Base-by-base conservation (phyloP, 2,113 vertebrate species). In the Eclectus roratus region DNA sequence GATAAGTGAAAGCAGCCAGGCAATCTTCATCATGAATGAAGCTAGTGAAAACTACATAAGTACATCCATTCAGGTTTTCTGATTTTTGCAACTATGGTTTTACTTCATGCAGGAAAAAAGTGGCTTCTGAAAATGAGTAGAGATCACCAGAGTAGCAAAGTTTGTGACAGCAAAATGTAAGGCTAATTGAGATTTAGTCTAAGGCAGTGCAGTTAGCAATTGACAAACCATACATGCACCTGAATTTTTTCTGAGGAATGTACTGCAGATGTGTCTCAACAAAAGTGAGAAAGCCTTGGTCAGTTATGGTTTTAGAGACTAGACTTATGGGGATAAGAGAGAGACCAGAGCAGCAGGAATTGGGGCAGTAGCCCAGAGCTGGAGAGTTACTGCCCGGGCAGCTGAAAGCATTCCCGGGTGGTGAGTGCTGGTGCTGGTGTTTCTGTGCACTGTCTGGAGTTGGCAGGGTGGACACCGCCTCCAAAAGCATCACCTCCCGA, bases 371-470 rank as follows among this genome's bases (percentile, higher is more conserved):
- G 18, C 33, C 33, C 2, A 2, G n/a, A 27, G 18, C 4, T 49
- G 46, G 1, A 66, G 24, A 35, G 9, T n/a, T n/a, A 21, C 17
- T 43, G 20, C 18, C 65, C 5, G 2, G 43, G 25, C 1, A 1
- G 35, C 44, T 43, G 65, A 63, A 20, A n/a, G 60, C 20, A 70
- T n/a, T 43, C 35, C 52, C 1, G 1, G 39, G 14, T 61, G 35
- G 28, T 28, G 18, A 11, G 13, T n/a, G 31, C 2, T 83, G 64
- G 8, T 80, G 63, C 27, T 76, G 44, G 18, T 31, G 19, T 1
- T 17, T 44, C 33, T 91, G 41, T 1, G 3, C 24, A 24, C 4
- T 1, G 0, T 23, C 28, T 80, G 15, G 23, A 41, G 6, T 17
- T 6, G 2, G 11, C 44, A 33, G 50, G 14, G 33, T 66, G 69